phyloP scores from a whole-genome alignment of 1,140 invertebrate species.

The Ridgeia piscesae region DNA sequence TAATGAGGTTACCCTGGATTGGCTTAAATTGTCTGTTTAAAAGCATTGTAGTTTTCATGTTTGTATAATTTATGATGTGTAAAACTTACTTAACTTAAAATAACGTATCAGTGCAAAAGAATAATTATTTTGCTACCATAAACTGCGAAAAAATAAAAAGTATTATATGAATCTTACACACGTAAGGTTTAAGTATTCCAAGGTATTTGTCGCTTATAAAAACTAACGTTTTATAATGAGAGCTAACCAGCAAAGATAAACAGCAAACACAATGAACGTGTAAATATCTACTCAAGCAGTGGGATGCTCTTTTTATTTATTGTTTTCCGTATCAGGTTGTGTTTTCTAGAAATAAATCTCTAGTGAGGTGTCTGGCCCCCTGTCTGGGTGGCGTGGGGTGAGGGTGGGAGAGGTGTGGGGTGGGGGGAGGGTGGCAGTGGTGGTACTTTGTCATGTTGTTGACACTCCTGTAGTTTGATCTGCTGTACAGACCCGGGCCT shows the following conservation, averaged over 20 bases:
- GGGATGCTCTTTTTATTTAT: too few relatives aligned
- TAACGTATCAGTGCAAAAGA: too few relatives aligned
- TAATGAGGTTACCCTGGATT: too few relatives aligned
- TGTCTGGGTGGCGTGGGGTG: neutral
- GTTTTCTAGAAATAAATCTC: constrained; percentile 6
- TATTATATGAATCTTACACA: neutral
- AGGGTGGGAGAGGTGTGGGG: too few relatives aligned
- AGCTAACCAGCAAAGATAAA: neutral
- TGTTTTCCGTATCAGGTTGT: neutral
- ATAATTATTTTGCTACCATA: neutral
- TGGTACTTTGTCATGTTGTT: neutral
- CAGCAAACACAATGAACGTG: neutral
- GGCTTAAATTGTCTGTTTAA: too few relatives aligned
- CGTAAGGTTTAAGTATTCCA: neutral
- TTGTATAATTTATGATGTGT: too few relatives aligned
- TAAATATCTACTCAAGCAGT: neutral
- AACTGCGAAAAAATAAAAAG: neutral
- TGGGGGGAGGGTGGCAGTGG: too few relatives aligned
- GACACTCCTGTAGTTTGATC: neutral
- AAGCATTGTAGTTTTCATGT: too few relatives aligned
- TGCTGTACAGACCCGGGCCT: neutral
- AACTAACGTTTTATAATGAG: neutral
- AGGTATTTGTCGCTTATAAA: neutral
- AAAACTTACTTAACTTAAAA: too few relatives aligned
- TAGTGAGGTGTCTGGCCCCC: neutral